Base-by-base conservation (phyloP, 2,888 invertebrate genomes). In the Cephus sareptanus region DNA sequence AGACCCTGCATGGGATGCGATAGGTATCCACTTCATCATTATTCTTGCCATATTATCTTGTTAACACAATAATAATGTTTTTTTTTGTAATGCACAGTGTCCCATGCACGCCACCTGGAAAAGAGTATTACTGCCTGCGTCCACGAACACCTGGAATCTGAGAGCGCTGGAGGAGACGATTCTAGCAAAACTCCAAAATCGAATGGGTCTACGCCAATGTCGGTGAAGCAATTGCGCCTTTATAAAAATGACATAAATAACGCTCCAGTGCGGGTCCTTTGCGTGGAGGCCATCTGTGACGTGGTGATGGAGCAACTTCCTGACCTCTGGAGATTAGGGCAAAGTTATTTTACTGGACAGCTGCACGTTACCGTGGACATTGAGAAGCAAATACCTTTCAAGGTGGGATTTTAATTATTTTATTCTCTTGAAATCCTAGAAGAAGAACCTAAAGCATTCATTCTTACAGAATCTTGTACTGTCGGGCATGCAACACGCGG, bases 1-100 rank as follows among this genome's bases (percentile, higher is more conserved):
- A 11, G 99, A 99, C 92, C 98, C 99, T 1, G 99, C 98, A 0
- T 99, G 99, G 99, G 96, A 97, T 82, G 98, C 98, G 4, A 96
- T 99, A 83, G 90, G 91, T 90, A 83, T 15, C 15, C 76, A 75
- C 37, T 69, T 35, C 74, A 75, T 75, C 6, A 56, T 34, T 4
- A 56, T 78, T 37, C 13, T 35, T 68, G 6, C 37, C 73, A 31
- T 73, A 33, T 75, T n/a, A 56, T 56, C 56, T 56, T 23, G 9
- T 56, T 9, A 56, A 23, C 2, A 15, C 56, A 23, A 2, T 56
- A 56, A 56, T 23, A 9, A 23, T 56, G 23, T 23, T 56, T 23
- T 40, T 40, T 23, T 56, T 23, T 56, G 23, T 34, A 74, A 35
- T 75, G 33, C 30, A 12, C 76, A 91, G 91, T 88, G 73, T 91